Conservation (phyloP, 2,113 vertebrate species). For the Acrocephalus kingi region DNA sequence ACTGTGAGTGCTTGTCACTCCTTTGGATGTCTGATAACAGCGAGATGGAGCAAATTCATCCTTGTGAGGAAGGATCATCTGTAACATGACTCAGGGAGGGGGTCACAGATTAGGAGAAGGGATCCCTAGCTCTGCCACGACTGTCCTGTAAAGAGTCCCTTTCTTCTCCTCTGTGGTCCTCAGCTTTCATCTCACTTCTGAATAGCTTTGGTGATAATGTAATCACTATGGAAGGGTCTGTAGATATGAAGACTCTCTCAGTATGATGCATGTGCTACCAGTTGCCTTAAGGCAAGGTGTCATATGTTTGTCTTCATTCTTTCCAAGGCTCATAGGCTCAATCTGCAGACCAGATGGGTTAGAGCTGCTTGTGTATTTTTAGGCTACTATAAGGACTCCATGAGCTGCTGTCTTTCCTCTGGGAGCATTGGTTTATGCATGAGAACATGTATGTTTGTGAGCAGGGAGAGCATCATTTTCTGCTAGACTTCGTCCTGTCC, state of each 20-base stretch:
- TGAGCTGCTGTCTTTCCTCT: neutral
- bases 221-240: neutral
- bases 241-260: neutral
- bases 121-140: neutral
- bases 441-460: neutral
- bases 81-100: neutral
- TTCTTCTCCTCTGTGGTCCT: neutral
- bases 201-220: neutral
- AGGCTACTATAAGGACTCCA: neutral
- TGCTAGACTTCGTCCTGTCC: neutral
- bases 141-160: neutral
- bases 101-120: neutral
- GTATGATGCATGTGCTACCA: neutral
- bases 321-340: neutral
- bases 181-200: neutral
- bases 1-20: neutral
- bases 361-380: constrained; percentile 20
- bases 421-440: neutral
- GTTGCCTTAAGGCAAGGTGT: constrained; percentile 21
- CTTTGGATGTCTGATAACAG: neutral
- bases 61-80: neutral
- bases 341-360: constrained; percentile 22
- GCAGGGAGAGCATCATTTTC: neutral
- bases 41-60: neutral
- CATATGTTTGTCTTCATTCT: constrained; percentile 22